phyloP scores from a whole-genome alignment of 2,888 invertebrate species.

The Rhorus exstirpatorius region DNA sequence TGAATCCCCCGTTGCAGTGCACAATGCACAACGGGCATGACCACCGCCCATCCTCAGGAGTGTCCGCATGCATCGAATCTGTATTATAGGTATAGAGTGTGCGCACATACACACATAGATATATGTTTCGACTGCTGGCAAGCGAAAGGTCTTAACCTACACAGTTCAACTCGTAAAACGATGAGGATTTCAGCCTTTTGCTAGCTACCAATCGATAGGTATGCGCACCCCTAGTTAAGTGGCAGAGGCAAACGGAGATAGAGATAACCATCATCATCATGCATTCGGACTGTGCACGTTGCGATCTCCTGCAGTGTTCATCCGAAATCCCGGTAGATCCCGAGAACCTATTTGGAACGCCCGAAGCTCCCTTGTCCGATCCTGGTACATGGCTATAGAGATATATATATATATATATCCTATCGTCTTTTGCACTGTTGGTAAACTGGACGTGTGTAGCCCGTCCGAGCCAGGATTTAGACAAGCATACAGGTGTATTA shows the following conservation, averaged over 20 bases:
- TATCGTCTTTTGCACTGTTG: conserved; percentile 19
- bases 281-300: conserved; percentile 35
- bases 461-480: conserved; percentile 29
- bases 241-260: conserved; percentile 32
- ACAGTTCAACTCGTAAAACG: neutral
- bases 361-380: conserved; percentile 14
- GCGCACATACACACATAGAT: neutral
- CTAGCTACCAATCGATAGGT: neutral
- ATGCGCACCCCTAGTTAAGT: neutral
- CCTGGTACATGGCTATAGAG: neutral
- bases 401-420: conserved; percentile 9
- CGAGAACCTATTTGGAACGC: conserved; percentile 38
- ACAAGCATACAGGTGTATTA: conserved; percentile 13
- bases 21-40: conserved; percentile 41
- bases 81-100: neutral
- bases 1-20: conserved; percentile 27
- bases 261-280: conserved; percentile 33
- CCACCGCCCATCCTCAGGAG: conserved; percentile 51
- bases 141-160: neutral
- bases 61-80: conserved; percentile 1
- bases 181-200: neutral
- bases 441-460: conserved; percentile 23
- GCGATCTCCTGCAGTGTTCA: conserved; percentile 14
- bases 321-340: conserved; percentile 56
- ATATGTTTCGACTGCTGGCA: neutral